Evolutionary conservation across 2,888 invertebrate species (phyloP).

Genomic region (Nomada flava): DNA sequence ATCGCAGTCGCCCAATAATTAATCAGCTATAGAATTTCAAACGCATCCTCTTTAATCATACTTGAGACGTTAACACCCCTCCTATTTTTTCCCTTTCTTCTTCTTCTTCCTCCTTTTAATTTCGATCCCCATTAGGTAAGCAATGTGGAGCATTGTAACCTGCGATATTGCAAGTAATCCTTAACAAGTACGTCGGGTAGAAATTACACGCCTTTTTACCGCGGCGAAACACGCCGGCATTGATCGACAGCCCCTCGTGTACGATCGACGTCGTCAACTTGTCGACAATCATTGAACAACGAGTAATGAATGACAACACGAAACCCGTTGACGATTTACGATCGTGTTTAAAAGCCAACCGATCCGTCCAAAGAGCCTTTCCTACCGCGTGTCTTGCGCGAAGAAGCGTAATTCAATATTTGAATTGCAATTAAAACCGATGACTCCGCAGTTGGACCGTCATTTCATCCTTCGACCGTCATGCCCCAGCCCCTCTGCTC

Average conservation of each 20-base stretch:
- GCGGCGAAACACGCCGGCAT: slow-evolving; percentile 15
- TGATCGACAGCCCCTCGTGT: slow-evolving; percentile 8
- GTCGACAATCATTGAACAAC: slow-evolving; percentile 36
- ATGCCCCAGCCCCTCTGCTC: not conserved
- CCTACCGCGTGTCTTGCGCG: not conserved
- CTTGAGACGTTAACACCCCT: no score
- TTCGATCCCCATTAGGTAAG: not conserved
- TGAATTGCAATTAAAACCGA: slow-evolving; percentile 57
- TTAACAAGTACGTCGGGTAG: slow-evolving; percentile 23
- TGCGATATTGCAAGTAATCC: not conserved
- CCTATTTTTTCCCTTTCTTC: no score
- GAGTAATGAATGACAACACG: slow-evolving; percentile 37
- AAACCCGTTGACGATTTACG: slow-evolving; percentile 29
- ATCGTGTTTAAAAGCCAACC: slow-evolving; percentile 16
- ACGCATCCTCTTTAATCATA: no score
- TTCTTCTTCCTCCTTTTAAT: not conserved
- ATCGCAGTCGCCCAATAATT: no score
- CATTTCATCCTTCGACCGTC: slow-evolving; percentile 35
- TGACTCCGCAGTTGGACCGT: slow-evolving; percentile 30
- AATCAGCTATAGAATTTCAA: no score
- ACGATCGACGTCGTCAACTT: slow-evolving; percentile 9
- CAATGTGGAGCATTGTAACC: not conserved
- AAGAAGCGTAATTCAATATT: slow-evolving; percentile 46
- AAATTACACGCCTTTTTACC: not conserved
- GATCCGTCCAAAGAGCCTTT: slow-evolving; percentile 16